A percentile compares a stretch with the other conserved stretches of the same genome.
Conservation (phyloP, 2,888 invertebrate species). For the Orthosia gracilis region DNA sequence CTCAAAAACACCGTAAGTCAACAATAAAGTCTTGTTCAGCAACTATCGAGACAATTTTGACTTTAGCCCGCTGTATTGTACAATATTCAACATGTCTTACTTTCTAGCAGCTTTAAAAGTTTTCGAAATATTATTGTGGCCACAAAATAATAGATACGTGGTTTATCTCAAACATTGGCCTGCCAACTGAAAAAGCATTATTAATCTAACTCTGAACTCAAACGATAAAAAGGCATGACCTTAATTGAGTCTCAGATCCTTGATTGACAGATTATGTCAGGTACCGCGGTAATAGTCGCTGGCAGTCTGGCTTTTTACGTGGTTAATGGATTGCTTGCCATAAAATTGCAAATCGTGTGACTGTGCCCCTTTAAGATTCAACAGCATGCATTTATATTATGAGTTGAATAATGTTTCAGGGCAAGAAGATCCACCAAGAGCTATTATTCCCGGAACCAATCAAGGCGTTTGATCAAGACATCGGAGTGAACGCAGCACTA, state of each 20-base stretch:
- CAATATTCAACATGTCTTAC: constrained; percentile 11
- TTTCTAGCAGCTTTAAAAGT: constrained; percentile 21
- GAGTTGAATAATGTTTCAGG: constrained; percentile 85
- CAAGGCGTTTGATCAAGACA: constrained; percentile 95
- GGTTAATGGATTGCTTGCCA: neutral
- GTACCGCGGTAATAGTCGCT: neutral
- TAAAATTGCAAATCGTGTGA: neutral
- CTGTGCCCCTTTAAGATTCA: neutral
- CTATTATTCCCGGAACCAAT: constrained; percentile 94
- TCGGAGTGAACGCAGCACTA: constrained; percentile 93
- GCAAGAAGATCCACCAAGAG: constrained; percentile 93
- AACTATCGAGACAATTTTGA: neutral
- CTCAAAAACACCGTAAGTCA: neutral
- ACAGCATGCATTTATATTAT: neutral
- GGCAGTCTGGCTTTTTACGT: neutral
- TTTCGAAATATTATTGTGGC: neutral
- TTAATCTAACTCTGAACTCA: constrained; percentile 17
- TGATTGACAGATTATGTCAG: constrained; percentile 10
- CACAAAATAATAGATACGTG: neutral
- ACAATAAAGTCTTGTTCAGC: constrained; percentile 11
- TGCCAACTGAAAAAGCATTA: constrained; percentile 5
- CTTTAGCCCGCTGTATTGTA: constrained; percentile 1
- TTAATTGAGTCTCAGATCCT: constrained; percentile 14
- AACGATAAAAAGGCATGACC: constrained; percentile 34
- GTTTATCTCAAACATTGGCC: neutral